Percentiles rank a stretch among this genome's conserved stretches.
Evolutionary conservation across 2,888 invertebrate genomes (phyloP).

Genomic region (Orthonychiurus folsomi): DNA sequence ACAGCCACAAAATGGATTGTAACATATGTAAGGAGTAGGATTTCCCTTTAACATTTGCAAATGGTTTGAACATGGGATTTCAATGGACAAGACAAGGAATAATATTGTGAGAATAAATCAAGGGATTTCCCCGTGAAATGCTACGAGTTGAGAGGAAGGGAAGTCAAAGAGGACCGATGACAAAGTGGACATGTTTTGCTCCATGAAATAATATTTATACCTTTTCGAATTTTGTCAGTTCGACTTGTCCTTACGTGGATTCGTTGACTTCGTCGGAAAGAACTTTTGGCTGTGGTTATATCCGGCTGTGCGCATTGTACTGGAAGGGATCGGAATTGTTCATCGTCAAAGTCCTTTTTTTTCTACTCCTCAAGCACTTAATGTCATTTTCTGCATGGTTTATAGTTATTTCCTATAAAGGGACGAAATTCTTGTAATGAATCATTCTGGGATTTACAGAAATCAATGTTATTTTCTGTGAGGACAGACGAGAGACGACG

Average conservation of each 20-base stretch:
- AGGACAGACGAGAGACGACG: too few species aligned
- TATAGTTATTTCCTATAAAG: too few species aligned
- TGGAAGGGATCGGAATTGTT: too few species aligned
- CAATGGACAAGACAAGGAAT: background rate
- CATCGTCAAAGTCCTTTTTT: too few species aligned
- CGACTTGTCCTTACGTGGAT: background rate
- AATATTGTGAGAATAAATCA: background rate
- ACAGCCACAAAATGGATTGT: too few species aligned
- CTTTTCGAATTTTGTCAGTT: background rate
- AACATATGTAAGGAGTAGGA: background rate
- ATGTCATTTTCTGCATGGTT: too few species aligned
- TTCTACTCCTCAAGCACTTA: too few species aligned
- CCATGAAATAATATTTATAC: background rate
- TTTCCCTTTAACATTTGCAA: background rate
- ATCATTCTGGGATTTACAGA: too few species aligned
- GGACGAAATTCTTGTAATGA: too few species aligned
- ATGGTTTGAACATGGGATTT: background rate
- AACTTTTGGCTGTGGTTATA: too few species aligned
- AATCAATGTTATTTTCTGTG: too few species aligned
- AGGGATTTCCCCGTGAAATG: background rate
- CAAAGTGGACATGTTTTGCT: background rate
- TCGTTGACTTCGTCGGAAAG: background rate
- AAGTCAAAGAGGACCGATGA: background rate
- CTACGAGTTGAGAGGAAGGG: background rate
- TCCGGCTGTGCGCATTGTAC: too few species aligned